Base-by-base conservation (phyloP, 1,140 invertebrate genomes). In the Hermatobates lingyangjiaoensis region DNA sequence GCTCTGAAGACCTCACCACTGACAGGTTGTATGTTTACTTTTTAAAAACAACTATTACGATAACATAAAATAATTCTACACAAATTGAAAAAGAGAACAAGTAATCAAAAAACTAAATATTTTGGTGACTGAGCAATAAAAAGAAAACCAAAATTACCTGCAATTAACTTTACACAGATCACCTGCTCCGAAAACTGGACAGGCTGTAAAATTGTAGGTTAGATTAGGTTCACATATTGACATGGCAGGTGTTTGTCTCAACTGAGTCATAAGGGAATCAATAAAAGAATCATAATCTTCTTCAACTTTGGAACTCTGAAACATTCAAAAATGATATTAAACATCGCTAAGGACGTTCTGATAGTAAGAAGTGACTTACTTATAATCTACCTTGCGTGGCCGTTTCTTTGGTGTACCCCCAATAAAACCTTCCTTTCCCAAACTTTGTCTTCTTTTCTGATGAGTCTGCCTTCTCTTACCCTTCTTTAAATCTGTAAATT, bases 271-370 rank as follows among this genome's bases (percentile, higher is more conserved):
- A 26, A 94, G 70, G 59, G 80, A 82, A 59, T 92, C 90, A 56
- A 91, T 82, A 61, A 83, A 92, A 5, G 78, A 79, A 63, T 93
- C 89, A 65, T 89, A 88, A 67, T 93, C 88, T 69, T 93, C 89
- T 59, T 91, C 84, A 15, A 84, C 70, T 60, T 86, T 83, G 2
- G 83, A 87, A 25, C 80, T 70, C 63, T 72, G 48, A 0, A 53
- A 56, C 27, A 15, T 12, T 45, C 1, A 28, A n/a, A n/a, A n/a
- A n/a, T n/a, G n/a, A n/a, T n/a, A n/a, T n/a, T n/a, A n/a, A n/a
- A n/a, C n/a, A n/a, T n/a, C n/a, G n/a, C n/a, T n/a, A n/a, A n/a
- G n/a, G n/a, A n/a, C n/a, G n/a, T n/a, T n/a, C n/a, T n/a, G n/a
- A n/a, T n/a, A n/a, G n/a, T n/a, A n/a, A n/a, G n/a, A n/a, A n/a